Conservation (phyloP, 2,113 vertebrate genomes). For the Neofelis nebulosa region DNA sequence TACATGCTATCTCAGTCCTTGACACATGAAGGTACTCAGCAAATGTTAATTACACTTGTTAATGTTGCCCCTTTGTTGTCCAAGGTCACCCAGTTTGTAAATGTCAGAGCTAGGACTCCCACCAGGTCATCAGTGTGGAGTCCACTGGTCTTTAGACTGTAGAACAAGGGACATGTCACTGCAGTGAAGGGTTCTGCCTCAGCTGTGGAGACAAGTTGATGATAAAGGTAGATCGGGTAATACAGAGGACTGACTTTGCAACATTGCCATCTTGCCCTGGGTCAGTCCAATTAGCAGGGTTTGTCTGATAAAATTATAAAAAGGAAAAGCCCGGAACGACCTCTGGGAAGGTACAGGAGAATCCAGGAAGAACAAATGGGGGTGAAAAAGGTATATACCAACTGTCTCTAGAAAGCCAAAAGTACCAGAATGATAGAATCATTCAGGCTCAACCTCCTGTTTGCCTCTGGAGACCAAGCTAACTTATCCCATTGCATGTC, state of each 20-base stretch:
- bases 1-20: slow-evolving; percentile 15
- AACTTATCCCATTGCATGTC: neutral
- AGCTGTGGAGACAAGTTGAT: neutral
- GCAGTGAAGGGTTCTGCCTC: neutral
- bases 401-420: neutral
- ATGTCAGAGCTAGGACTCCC: neutral
- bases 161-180: slow-evolving; percentile 31
- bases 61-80: neutral
- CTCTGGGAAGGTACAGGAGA: neutral
- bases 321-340: slow-evolving; percentile 38
- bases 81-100: slow-evolving; percentile 37
- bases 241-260: neutral
- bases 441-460: neutral
- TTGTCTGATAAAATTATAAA: slow-evolving; percentile 65
- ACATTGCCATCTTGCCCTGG: neutral
- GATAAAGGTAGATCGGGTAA: neutral
- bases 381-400: neutral
- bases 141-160: slow-evolving; percentile 5
- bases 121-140: slow-evolving; percentile 16
- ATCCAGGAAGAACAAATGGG: slow-evolving; percentile 52
- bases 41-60: slow-evolving; percentile 72
- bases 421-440: neutral
- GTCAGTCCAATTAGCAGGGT: slow-evolving; percentile 68
- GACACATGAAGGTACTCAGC: slow-evolving; percentile 49
- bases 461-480: slow-evolving; percentile 18